Evolutionary conservation across 1,140 invertebrate species (phyloP).

Genomic region (Cryptotermes secundus): DNA sequence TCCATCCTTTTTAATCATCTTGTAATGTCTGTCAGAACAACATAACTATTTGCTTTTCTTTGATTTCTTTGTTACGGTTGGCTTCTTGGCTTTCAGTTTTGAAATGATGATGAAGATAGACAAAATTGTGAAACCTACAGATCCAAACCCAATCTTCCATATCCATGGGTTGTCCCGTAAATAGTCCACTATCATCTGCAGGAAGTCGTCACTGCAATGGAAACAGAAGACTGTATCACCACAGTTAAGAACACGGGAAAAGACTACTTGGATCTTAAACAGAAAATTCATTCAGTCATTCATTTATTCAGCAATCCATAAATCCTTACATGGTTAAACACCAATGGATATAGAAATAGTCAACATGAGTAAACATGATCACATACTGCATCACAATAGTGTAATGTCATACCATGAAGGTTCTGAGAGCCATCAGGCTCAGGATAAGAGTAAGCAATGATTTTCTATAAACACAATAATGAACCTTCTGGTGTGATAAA

Average conservation of each 20-base stretch:
- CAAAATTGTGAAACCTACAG: background rate
- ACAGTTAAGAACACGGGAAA: background rate
- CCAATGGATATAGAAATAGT: background rate
- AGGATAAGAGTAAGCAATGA: too few relatives aligned
- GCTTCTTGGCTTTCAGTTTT: conserved; percentile 23
- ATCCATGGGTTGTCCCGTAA: conserved; percentile 66
- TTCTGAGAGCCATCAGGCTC: too few relatives aligned
- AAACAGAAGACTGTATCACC: background rate
- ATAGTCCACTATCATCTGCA: conserved; percentile 62
- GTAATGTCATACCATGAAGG: too few relatives aligned
- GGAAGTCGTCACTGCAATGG: conserved; percentile 60
- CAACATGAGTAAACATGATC: too few relatives aligned
- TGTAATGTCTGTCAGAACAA: too few relatives aligned
- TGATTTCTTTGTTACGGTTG: conserved; percentile 7
- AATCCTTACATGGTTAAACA: too few relatives aligned
- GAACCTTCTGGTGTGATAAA: too few relatives aligned
- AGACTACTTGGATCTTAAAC: background rate
- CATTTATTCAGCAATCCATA: too few relatives aligned
- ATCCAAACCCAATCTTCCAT: conserved; percentile 54
- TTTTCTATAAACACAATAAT: too few relatives aligned
- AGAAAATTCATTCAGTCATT: too few relatives aligned
- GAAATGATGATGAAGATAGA: conserved; percentile 22
- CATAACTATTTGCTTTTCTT: conserved; percentile 28
- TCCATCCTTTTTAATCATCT: too few relatives aligned
- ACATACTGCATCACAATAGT: too few relatives aligned